These are phyloP conservation scores for Anableps anableps DNA, from an alignment of 2,797 vertebrate genomes.

Conservation along the genomic window DNA sequence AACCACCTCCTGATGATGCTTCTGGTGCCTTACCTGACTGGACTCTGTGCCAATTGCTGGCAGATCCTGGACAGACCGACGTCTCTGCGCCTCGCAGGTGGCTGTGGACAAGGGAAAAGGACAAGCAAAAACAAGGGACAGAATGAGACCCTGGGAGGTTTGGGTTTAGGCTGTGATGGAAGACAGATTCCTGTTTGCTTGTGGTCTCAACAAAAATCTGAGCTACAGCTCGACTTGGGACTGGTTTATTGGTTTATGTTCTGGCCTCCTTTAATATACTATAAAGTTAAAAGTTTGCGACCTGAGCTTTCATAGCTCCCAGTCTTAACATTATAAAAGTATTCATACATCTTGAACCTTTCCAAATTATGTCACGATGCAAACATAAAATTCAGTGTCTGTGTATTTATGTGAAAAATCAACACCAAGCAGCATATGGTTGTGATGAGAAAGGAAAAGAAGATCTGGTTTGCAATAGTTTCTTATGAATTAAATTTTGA, in stretches of 20 bases:
- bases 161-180: constrained; percentile 19
- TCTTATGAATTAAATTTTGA: neutral
- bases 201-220: constrained; percentile 38
- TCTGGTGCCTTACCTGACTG: constrained; percentile 86
- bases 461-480: neutral
- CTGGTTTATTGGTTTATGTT: constrained; percentile 80
- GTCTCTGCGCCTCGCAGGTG: constrained; percentile 92
- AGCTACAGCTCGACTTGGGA: constrained; percentile 57
- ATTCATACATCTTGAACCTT: neutral
- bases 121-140: constrained; percentile 46
- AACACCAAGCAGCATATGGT: neutral
- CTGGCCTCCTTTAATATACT: constrained; percentile 72
- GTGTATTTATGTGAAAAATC: neutral
- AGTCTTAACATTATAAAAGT: neutral
- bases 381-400: neutral
- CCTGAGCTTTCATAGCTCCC: constrained; percentile 36
- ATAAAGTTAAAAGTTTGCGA: constrained; percentile 68
- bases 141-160: constrained; percentile 67
- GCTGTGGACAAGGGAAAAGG: constrained; percentile 64
- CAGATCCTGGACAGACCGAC: constrained; percentile 96
- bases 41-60: constrained; percentile 89
- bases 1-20: neutral
- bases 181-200: constrained; percentile 24
- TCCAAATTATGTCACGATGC: neutral
- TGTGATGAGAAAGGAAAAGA: neutral